Conservation (phyloP, 2,888 invertebrate species). For the Bellardia bayeri region DNA sequence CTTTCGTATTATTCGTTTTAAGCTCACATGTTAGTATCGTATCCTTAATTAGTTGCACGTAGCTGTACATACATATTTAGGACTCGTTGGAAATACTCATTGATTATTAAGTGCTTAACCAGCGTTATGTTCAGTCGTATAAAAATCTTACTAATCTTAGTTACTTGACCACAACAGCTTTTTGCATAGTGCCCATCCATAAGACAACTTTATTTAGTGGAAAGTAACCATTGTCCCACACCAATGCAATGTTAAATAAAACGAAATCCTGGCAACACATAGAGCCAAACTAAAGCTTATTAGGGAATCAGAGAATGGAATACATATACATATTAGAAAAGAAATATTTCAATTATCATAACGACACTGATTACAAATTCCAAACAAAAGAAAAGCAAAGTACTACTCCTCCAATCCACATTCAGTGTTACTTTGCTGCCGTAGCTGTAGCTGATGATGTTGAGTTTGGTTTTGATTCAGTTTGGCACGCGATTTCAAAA, state of each 20-base stretch:
- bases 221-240: conserved; percentile 8
- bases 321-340: conserved; percentile 25
- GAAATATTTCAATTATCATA: conserved; percentile 64
- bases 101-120: conserved; percentile 51
- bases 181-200: conserved; percentile 22
- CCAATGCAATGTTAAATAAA: not conserved
- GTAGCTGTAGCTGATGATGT: conserved; percentile 27
- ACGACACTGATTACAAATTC: conserved; percentile 61
- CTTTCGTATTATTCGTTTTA: too few species aligned
- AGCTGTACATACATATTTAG: not conserved
- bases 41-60: too few species aligned
- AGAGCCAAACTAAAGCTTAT: not conserved
- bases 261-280: not conserved
- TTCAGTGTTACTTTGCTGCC: not conserved
- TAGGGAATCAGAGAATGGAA: conserved; percentile 25
- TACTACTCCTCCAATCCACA: conserved; percentile 4
- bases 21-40: too few species aligned
- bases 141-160: conserved; percentile 20
- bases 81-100: conserved; percentile 4
- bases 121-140: conserved; percentile 25
- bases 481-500: conserved; percentile 56
- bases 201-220: conserved; percentile 24
- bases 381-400: conserved; percentile 21
- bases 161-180: conserved; percentile 20
- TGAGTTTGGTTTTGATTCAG: conserved; percentile 41